Evolutionary conservation across 1,140 invertebrate species (phyloP).

Genomic region (Probaryconus sp.): DNA sequence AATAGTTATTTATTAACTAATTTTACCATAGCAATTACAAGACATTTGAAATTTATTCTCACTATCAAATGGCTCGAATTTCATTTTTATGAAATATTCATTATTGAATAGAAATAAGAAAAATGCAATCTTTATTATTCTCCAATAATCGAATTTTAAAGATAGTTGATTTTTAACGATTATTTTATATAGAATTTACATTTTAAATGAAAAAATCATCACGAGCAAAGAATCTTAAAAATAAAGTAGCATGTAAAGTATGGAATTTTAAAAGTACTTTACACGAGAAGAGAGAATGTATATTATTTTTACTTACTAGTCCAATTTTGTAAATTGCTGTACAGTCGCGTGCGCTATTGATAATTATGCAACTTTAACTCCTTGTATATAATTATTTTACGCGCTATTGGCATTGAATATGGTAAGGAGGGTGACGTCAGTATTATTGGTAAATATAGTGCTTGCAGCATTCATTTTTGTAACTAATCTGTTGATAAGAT

Average conservation of each 20-base stretch:
- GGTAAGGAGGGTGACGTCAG: slow-evolving; percentile 58
- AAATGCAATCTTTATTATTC: too few relatives aligned
- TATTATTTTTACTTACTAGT: not conserved
- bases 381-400: slow-evolving; percentile 38
- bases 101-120: too few relatives aligned
- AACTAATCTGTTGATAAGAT: slow-evolving; percentile 13
- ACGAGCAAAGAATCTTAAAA: too few relatives aligned
- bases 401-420: slow-evolving; percentile 59
- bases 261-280: not conserved
- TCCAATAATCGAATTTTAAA: too few relatives aligned
- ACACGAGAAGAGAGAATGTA: not conserved
- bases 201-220: too few relatives aligned
- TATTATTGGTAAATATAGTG: slow-evolving; percentile 15
- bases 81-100: slow-evolving; percentile 2
- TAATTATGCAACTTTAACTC: slow-evolving; percentile 30
- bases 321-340: not conserved
- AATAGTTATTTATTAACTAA: slow-evolving; percentile 33
- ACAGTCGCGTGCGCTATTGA: slow-evolving; percentile 13
- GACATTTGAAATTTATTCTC: slow-evolving; percentile 14
- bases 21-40: slow-evolving; percentile 19
- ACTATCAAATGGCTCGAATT: slow-evolving; percentile 9
- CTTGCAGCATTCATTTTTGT: slow-evolving; percentile 15
- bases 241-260: too few relatives aligned
- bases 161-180: too few relatives aligned
- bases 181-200: too few relatives aligned